Conservation (phyloP, 2,113 vertebrate genomes). For the Brachyhypopomus occidentalis region DNA sequence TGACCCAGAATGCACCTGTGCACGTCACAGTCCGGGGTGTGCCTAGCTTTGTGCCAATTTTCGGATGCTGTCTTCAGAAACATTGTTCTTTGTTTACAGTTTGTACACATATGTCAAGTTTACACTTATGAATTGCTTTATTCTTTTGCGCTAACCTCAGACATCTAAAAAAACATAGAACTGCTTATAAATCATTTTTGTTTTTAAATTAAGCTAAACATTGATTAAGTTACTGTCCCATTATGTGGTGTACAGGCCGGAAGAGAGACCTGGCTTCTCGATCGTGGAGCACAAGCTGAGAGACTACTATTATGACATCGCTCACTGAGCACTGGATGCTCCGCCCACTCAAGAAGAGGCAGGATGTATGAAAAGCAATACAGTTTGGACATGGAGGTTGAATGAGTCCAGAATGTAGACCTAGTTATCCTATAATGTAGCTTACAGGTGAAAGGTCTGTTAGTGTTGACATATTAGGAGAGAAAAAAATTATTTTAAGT, state of each 20-base stretch:
- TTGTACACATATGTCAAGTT: no score
- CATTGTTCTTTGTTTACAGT: no score
- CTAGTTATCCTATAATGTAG: background rate
- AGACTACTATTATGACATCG: slow-evolving; percentile 91
- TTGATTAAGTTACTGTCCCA: no score
- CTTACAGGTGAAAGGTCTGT: background rate
- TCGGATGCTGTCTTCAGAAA: no score
- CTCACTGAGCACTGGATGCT: slow-evolving; percentile 73
- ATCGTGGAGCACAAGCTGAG: slow-evolving; percentile 84
- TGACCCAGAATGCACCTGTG: slow-evolving; percentile 34
- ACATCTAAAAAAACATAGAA: no score
- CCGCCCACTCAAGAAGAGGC: slow-evolving; percentile 2
- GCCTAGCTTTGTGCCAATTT: no score
- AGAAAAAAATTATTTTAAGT: background rate
- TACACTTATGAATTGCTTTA: no score
- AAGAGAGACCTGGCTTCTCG: slow-evolving; percentile 81
- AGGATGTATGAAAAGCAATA: background rate
- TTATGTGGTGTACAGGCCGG: slow-evolving; percentile 69
- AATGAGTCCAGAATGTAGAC: background rate
- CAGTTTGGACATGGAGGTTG: background rate
- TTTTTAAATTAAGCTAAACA: no score
- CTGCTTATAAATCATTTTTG: no score
- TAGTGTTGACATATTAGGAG: background rate
- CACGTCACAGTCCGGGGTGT: background rate
- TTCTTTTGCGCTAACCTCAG: no score